Percentiles rank a stretch among this genome's conserved stretches.
Conservation (phyloP, 1,140 invertebrate species). For the Gonatopus flavifemur region DNA sequence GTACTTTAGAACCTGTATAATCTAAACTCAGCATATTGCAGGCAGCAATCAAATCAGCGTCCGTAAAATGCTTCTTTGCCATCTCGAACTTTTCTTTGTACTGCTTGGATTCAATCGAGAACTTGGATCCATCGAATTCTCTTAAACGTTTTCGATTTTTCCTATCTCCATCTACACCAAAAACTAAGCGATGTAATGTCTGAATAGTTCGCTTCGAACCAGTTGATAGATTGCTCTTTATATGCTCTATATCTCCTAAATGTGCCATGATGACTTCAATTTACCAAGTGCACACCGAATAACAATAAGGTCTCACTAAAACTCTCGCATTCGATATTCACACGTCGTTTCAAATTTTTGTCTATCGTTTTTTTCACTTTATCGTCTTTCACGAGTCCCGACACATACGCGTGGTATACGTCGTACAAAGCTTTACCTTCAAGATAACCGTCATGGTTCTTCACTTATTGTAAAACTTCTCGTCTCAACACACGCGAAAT, state of each 20-base stretch:
- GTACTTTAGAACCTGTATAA: neutral
- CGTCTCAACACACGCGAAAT: no score
- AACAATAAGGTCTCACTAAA: no score
- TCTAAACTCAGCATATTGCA: conserved; percentile 1
- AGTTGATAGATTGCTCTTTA: neutral
- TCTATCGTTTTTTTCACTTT: no score
- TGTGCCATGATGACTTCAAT: neutral
- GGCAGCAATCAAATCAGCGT: neutral
- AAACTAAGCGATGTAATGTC: neutral
- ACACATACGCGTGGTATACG: no score
- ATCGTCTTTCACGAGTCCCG: no score
- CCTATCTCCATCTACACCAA: neutral
- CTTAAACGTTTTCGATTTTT: neutral
- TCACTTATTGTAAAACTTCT: no score
- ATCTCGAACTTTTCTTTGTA: neutral
- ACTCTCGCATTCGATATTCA: no score
- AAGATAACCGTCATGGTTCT: no score
- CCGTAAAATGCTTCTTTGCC: neutral
- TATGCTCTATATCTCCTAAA: neutral
- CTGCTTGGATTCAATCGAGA: neutral
- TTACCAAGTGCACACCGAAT: no score
- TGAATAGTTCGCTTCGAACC: neutral
- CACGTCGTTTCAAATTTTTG: no score
- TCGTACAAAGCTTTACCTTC: no score
- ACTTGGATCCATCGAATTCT: neutral